These are phyloP conservation scores for Corbicula japonica DNA, from an alignment of 2,888 invertebrate species.

Conservation along the genomic window DNA sequence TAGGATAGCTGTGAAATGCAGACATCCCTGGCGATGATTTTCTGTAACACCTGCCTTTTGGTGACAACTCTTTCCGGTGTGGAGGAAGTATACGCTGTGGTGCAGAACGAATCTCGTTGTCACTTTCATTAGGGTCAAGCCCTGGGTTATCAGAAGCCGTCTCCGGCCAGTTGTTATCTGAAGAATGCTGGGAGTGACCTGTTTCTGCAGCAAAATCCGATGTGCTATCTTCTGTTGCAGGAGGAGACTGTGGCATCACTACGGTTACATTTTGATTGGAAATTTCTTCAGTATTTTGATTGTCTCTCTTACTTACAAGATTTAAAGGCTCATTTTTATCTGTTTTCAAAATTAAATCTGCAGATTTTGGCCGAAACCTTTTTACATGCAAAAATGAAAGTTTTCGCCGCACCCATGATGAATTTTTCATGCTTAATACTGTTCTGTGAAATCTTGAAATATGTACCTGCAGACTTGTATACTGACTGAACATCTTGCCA, in stretches of 20 bases:
- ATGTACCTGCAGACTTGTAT: conserved; percentile 85
- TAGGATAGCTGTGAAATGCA: conserved; percentile 64
- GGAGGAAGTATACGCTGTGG: conserved; percentile 76
- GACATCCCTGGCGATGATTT: conserved; percentile 67
- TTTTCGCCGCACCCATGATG: conserved; percentile 39
- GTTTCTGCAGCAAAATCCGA: conserved; percentile 44
- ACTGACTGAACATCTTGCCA: conserved; percentile 86
- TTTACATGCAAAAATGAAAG: too few species aligned
- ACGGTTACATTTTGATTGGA: conserved; percentile 80
- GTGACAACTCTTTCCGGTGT: conserved; percentile 61
- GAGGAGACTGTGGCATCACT: conserved; percentile 80
- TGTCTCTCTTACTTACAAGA: conserved; percentile 31
- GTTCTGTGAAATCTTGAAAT: conserved; percentile 70
- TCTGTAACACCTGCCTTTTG: conserved; percentile 66
- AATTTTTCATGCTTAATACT: conserved; percentile 29
- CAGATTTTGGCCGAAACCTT: not conserved
- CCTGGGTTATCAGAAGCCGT: conserved; percentile 57
- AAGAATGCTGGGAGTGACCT: conserved; percentile 49
- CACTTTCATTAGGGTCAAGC: conserved; percentile 53
- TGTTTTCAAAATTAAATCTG: not conserved
- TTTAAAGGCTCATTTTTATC: conserved; percentile 38
- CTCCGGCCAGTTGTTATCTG: conserved; percentile 67
- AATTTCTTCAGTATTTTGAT: conserved; percentile 32
- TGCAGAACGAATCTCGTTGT: conserved; percentile 75
- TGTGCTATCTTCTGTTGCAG: conserved; percentile 46